These are phyloP conservation scores for Baccha elongata DNA, from an alignment of 2,888 invertebrate genomes.

Conservation along the genomic window DNA sequence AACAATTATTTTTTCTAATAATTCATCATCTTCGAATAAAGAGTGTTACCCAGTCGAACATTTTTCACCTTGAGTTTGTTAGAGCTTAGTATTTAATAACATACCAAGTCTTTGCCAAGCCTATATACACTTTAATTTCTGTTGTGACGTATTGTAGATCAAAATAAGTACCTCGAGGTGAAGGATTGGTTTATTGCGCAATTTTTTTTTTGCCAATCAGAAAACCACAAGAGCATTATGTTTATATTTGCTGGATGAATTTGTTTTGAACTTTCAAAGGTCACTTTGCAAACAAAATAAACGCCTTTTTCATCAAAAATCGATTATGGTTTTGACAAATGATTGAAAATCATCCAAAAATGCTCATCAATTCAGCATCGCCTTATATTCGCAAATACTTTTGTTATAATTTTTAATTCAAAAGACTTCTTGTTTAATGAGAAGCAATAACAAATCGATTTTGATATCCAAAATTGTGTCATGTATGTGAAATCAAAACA, in stretches of 20 bases:
- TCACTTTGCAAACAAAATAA: neutral
- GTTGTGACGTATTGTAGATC: neutral
- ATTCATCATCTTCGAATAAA: neutral
- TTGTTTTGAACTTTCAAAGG: neutral
- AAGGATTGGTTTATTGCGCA: slow-evolving; percentile 18
- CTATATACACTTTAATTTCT: neutral
- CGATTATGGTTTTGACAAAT: slow-evolving; percentile 24
- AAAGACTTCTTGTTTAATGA: slow-evolving; percentile 20
- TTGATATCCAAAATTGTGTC: slow-evolving; percentile 1
- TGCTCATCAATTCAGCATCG: slow-evolving; percentile 26
- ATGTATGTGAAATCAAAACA: slow-evolving; percentile 48
- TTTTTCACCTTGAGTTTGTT: neutral
- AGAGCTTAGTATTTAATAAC: neutral
- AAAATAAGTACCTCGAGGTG: neutral
- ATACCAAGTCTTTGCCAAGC: neutral
- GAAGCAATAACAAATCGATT: slow-evolving; percentile 21
- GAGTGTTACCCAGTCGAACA: neutral
- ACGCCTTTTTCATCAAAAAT: slow-evolving; percentile 37
- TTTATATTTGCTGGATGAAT: neutral
- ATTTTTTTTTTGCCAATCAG: neutral
- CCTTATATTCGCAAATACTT: neutral
- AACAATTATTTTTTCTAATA: neutral
- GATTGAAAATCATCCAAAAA: slow-evolving; percentile 11
- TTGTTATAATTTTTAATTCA: slow-evolving; percentile 36
- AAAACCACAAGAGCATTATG: slow-evolving; percentile 2